Conservation (phyloP, 2,113 vertebrate genomes). For the Lasiurus cinereus region DNA sequence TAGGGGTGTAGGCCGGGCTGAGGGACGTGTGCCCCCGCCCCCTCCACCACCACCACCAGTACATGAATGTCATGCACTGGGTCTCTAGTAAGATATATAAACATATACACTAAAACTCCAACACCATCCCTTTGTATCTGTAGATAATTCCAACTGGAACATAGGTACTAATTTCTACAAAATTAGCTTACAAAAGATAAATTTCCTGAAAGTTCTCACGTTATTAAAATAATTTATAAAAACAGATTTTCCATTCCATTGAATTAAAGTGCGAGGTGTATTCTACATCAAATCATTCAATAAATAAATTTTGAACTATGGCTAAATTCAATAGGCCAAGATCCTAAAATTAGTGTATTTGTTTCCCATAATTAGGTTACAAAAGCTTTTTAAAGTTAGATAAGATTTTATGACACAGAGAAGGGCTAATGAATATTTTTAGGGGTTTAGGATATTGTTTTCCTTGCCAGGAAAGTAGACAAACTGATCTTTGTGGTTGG, state of each 20-base stretch:
- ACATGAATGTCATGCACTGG: too few relatives aligned
- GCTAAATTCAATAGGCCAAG: neutral
- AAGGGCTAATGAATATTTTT: neutral
- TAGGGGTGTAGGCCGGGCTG: too few relatives aligned
- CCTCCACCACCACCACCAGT: too few relatives aligned
- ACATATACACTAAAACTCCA: neutral
- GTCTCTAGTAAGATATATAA: neutral
- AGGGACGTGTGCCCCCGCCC: too few relatives aligned
- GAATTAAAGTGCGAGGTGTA: neutral
- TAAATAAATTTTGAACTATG: neutral
- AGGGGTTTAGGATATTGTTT: constrained; percentile 6
- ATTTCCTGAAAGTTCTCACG: constrained; percentile 10
- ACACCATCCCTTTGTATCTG: neutral
- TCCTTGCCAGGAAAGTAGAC: neutral
- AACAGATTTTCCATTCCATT: constrained; percentile 14
- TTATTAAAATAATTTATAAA: constrained; percentile 50
- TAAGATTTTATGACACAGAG: constrained; percentile 3
- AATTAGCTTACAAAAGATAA: neutral
- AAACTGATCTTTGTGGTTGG: neutral
- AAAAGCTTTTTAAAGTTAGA: neutral
- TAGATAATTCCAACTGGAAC: neutral
- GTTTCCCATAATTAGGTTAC: neutral
- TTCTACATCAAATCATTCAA: neutral
- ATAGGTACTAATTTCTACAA: neutral
- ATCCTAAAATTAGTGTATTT: neutral